phyloP scores from a whole-genome alignment of 2,888 invertebrate species.

The Lottia gigantea region DNA sequence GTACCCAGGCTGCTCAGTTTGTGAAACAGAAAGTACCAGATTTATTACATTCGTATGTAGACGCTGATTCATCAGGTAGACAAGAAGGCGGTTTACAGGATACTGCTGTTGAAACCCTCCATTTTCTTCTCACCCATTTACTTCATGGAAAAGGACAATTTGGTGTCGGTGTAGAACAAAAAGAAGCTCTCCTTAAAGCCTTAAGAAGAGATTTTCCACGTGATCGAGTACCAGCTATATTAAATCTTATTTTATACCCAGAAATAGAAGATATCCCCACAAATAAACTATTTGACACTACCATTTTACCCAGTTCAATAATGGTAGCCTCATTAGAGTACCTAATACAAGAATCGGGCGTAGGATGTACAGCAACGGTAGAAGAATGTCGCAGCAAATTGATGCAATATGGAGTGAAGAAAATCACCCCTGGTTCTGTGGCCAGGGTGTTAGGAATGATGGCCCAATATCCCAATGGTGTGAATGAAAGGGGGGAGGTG shows the following conservation, averaged over 20 bases:
- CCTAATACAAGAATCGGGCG: conserved; percentile 91
- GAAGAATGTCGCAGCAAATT: conserved; percentile 78
- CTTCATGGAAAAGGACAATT: conserved; percentile 68
- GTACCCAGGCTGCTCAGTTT: conserved; percentile 80
- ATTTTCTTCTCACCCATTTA: conserved; percentile 79
- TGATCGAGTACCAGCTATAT: conserved; percentile 87
- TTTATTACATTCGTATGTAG: conserved; percentile 80
- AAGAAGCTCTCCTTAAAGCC: conserved; percentile 83
- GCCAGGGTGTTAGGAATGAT: conserved; percentile 74
- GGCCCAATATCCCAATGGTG: conserved; percentile 77
- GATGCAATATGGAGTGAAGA: conserved; percentile 82
- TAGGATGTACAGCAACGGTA: conserved; percentile 80
- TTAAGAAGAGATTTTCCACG: conserved; percentile 88
- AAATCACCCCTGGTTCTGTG: conserved; percentile 82
- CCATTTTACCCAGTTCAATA: conserved; percentile 70
- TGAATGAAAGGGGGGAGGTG: conserved; percentile 72
- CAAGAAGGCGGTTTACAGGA: conserved; percentile 81
- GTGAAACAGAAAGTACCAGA: conserved; percentile 85
- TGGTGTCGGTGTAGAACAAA: conserved; percentile 78
- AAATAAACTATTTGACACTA: conserved; percentile 68
- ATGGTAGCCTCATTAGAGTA: conserved; percentile 75
- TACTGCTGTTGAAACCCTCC: conserved; percentile 88
- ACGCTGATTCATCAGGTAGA: conserved; percentile 74
- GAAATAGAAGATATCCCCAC: conserved; percentile 73
- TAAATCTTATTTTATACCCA: conserved; percentile 88